Conservation (phyloP, 1,140 invertebrate genomes). For the Bombyx mandarina region DNA sequence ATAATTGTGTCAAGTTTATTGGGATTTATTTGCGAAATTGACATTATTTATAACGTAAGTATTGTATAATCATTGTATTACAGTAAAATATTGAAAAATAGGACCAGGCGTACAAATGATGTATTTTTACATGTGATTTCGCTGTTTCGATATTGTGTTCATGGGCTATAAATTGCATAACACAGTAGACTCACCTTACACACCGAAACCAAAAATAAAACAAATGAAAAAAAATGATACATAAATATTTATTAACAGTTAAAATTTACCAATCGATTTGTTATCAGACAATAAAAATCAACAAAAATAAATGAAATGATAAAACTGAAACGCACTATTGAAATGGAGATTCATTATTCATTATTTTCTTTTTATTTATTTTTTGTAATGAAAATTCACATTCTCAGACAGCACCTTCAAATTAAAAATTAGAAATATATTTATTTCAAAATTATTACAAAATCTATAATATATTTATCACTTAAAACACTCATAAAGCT, state of each 20-base stretch:
- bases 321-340: slow-evolving; percentile 10
- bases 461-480: slow-evolving; percentile 50
- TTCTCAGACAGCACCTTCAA: slow-evolving; percentile 50
- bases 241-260: slow-evolving; percentile 66
- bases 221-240: slow-evolving; percentile 51
- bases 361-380: not conserved
- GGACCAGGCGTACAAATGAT: too few species aligned
- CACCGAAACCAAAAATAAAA: slow-evolving; percentile 44
- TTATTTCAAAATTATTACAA: slow-evolving; percentile 19
- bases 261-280: slow-evolving; percentile 53
- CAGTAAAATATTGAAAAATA: too few species aligned
- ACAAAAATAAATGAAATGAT: slow-evolving; percentile 5
- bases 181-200: slow-evolving; percentile 55
- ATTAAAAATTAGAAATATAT: slow-evolving; percentile 51
- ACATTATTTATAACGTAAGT: too few species aligned
- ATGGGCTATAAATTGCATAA: slow-evolving; percentile 65
- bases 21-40: too few species aligned
- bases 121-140: too few species aligned
- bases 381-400: slow-evolving; percentile 30
- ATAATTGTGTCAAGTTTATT: too few species aligned
- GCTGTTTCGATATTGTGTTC: slow-evolving; percentile 4
- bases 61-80: too few species aligned
- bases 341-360: slow-evolving; percentile 44
- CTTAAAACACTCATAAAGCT: slow-evolving; percentile 54
- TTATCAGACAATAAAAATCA: slow-evolving; percentile 26